phyloP scores from a whole-genome alignment of 1,140 invertebrate species.

The Hetaerina americana region DNA sequence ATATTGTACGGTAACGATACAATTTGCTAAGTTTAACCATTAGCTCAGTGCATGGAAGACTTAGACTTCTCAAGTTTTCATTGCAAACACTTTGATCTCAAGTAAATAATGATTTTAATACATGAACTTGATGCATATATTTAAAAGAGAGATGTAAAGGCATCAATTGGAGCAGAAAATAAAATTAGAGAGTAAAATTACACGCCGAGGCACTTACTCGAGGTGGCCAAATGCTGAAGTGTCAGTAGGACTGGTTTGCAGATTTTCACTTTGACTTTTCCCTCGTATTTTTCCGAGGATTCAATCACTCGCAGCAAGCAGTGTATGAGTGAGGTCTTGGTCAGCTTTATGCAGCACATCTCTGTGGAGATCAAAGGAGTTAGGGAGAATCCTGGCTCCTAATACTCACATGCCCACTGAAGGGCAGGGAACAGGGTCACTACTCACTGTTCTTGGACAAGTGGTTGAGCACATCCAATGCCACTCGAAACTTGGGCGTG shows the following conservation, averaged over 20 bases:
- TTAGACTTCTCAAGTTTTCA: too few species aligned
- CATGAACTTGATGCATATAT: not conserved
- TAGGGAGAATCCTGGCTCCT: constrained; percentile 4
- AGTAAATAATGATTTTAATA: not conserved
- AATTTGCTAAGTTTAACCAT: too few species aligned
- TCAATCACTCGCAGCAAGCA: constrained; percentile 45
- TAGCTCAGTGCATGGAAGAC: too few species aligned
- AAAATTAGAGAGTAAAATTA: not conserved
- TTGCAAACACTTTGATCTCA: too few species aligned
- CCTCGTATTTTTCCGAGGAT: not conserved
- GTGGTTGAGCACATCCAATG: constrained; percentile 48
- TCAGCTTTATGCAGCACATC: constrained; percentile 44
- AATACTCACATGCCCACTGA: too few species aligned
- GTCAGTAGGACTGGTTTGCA: not conserved
- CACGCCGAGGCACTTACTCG: not conserved
- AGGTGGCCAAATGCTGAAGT: not conserved
- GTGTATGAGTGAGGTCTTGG: constrained; percentile 42
- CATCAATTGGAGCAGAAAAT: too few species aligned
- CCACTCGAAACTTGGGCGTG: constrained; percentile 42
- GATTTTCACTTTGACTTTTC: not conserved
- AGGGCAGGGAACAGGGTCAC: too few species aligned
- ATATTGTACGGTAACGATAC: too few species aligned
- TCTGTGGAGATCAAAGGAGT: constrained; percentile 27
- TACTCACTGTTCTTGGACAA: constrained; percentile 47
- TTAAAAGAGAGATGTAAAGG: not conserved